Evolutionary conservation across 2,113 vertebrate species (phyloP).

Genomic region (Apus apus): DNA sequence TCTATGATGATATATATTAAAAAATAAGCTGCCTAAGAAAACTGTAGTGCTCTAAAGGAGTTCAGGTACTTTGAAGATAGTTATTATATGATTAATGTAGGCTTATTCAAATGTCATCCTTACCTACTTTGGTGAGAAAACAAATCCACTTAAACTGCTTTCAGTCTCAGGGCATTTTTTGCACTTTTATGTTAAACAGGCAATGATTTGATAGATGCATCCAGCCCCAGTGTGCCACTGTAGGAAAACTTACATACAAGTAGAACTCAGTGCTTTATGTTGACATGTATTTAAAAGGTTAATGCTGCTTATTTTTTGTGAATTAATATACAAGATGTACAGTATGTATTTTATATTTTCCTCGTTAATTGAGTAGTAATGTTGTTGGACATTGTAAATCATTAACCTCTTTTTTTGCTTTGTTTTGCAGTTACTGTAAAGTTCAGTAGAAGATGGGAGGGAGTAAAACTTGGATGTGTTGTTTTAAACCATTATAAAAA

Average conservation of each 20-base stretch:
- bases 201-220: neutral
- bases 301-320: neutral
- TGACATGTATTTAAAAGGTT: neutral
- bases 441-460: neutral
- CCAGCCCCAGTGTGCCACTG: neutral
- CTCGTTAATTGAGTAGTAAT: neutral
- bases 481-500: neutral
- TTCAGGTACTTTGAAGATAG: conserved; percentile 25
- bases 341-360: neutral
- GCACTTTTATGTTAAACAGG: neutral
- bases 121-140: neutral
- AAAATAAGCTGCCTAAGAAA: neutral
- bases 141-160: neutral
- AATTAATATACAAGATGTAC: neutral
- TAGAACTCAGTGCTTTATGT: neutral
- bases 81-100: neutral
- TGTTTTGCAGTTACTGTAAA: neutral
- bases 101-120: neutral
- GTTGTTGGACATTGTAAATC: neutral
- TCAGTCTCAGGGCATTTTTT: neutral
- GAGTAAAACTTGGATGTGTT: neutral
- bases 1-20: too few species aligned
- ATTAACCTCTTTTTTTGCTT: neutral
- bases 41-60: neutral
- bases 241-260: neutral